These are phyloP conservation scores for Lithosia quadra DNA, from an alignment of 2,888 invertebrate species.

Conservation along the genomic window DNA sequence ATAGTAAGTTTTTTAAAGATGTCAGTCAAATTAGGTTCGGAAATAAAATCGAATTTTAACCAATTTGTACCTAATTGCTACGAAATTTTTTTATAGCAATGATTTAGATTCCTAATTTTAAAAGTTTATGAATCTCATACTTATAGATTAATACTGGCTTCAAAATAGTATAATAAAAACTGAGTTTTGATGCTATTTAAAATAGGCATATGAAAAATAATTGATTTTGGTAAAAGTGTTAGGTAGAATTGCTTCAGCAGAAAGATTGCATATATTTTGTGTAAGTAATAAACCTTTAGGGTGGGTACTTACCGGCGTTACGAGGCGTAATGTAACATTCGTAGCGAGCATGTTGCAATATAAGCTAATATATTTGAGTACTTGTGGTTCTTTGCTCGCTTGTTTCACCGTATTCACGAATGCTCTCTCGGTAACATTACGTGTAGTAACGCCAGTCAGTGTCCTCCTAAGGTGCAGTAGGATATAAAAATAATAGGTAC, in stretches of 20 bases:
- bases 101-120: constrained; percentile 17
- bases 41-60: constrained; percentile 15
- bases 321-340: background rate
- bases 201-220: background rate
- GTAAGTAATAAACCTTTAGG: too few relatives aligned
- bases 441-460: background rate
- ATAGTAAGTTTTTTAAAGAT: constrained; percentile 27
- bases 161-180: constrained; percentile 12
- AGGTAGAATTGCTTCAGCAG: background rate
- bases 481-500: background rate
- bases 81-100: constrained; percentile 11
- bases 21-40: constrained; percentile 21
- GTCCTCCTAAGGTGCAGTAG: background rate
- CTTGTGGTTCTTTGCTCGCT: too few relatives aligned
- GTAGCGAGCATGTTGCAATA: background rate
- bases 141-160: constrained; percentile 20
- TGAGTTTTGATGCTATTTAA: background rate
- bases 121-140: constrained; percentile 42
- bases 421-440: background rate
- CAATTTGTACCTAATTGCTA: constrained; percentile 8
- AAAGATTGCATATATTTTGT: too few relatives aligned
- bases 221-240: background rate
- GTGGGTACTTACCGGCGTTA: background rate
- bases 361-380: background rate
- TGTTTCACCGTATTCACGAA: background rate